A percentile compares a stretch with the other conserved stretches of the same genome.
Conservation (phyloP, 2,797 vertebrate genomes). For the Protonibea diacanthus region DNA sequence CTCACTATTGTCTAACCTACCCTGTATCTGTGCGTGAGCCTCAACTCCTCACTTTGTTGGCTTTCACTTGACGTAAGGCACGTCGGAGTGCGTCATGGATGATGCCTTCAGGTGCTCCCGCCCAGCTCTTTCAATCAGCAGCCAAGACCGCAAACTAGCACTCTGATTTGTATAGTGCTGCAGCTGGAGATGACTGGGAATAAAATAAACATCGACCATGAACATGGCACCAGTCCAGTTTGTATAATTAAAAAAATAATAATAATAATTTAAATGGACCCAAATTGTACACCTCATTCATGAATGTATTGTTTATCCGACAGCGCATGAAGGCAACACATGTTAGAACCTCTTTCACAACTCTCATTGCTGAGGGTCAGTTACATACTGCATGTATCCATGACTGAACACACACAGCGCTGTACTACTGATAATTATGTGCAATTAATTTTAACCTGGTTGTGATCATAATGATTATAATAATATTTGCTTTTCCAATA, state of each 20-base stretch:
- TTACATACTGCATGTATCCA: constrained; percentile 23
- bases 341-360: constrained; percentile 55
- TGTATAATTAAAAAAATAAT: neutral
- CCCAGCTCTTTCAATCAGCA: neutral
- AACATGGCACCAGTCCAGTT: neutral
- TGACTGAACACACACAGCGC: neutral
- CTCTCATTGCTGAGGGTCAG: constrained; percentile 46
- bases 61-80: neutral
- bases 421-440: too few relatives aligned
- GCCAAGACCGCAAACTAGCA: neutral
- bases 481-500: too few relatives aligned
- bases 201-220: neutral
- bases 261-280: neutral
- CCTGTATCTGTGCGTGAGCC: fast-evolving
- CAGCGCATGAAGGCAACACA: constrained; percentile 31
- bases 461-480: neutral
- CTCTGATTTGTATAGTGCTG: neutral
- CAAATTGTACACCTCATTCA: neutral
- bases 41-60: constrained; percentile 21
- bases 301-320: neutral
- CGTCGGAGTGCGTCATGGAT: neutral
- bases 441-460: neutral
- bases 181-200: neutral
- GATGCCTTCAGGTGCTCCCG: constrained; percentile 36
- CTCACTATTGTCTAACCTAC: too few relatives aligned